phyloP scores from a whole-genome alignment of 2,113 vertebrate genomes.

The Australoheros scitulus region DNA sequence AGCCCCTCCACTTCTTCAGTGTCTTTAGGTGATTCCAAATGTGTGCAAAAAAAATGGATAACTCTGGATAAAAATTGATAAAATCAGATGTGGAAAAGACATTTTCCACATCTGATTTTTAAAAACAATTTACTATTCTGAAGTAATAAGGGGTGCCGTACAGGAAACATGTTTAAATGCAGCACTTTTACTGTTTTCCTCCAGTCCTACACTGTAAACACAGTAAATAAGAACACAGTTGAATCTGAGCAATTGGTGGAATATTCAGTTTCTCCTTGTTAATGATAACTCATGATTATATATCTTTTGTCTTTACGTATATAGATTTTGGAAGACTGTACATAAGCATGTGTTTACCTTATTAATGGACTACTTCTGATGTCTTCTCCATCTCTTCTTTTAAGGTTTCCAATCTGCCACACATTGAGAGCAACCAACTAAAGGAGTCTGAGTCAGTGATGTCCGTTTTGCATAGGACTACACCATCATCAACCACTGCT shows the following conservation, averaged over 20 bases:
- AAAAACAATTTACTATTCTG: neutral
- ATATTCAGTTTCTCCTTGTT: neutral
- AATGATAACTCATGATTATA: neutral
- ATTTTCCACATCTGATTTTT: neutral
- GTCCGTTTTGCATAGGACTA: neutral
- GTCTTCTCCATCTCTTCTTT: conserved; percentile 19
- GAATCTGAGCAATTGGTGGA: neutral
- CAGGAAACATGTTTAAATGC: neutral
- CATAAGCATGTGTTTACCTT: neutral
- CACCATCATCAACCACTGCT: neutral
- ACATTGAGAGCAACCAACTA: neutral
- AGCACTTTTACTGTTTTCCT: neutral
- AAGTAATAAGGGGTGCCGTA: neutral
- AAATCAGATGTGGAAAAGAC: too few species aligned
- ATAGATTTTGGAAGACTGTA: neutral
- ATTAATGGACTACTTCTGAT: neutral
- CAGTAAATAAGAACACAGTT: conserved; percentile 1
- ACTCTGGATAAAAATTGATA: neutral
- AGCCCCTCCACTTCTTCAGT: neutral
- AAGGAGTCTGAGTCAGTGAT: conserved; percentile 13
- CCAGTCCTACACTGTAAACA: neutral
- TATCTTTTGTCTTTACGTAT: rapidly evolving
- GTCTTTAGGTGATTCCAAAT: neutral
- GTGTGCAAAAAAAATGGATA: neutral
- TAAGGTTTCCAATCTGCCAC: conserved; percentile 25